Evolutionary conservation across 1,140 invertebrate species (phyloP), one percentile per base, ranked within the genome.

Genomic region (Chironomus tepperi): DNA sequence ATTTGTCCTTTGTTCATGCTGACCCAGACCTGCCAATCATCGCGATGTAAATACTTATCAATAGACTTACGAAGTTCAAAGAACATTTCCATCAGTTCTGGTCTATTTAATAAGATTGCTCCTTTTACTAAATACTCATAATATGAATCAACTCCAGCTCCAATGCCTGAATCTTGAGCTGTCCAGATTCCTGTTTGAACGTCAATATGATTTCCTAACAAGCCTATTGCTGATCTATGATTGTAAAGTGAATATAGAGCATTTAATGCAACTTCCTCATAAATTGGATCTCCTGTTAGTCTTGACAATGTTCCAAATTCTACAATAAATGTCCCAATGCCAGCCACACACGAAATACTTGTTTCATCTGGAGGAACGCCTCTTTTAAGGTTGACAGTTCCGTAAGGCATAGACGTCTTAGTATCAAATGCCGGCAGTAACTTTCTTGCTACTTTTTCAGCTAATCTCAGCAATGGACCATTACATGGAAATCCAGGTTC

Each of bases 41-140:
- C 95, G 78, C 91, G 90, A 76, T 93, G 91, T 78, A 99, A 84
- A 80, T 98, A 93, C 78, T 95, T 94, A 78, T 93, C 91, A 65
- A 99, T 96, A 0, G 93, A 86, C 47, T 85, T 82, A 75, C 90
- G 88, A 8, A 91, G 92, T 79, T 94, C 93, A 77, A 91, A 86
- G 78, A 99, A 99, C 87, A 98, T 95, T 19, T 92, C 89, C 84
- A 98, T 90, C 34, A 99, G 82, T 79, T 96, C 90, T 1, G 97
- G 96, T 76, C 91, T 87, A 79, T 92, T 89, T 7, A 93, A 84
- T 19, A 93, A 78, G 9, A 93, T 84, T 7, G 94, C 89, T 2
- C 95, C 97, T 88, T 99, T 99, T 0, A 97, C 96, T 74, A 99
- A 85, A 84, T 99, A 99, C 84, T 99, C 98, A 86, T 96, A 99